Base-by-base conservation (phyloP, 2,113 vertebrate species). In the Onychostruthus taczanowskii region DNA sequence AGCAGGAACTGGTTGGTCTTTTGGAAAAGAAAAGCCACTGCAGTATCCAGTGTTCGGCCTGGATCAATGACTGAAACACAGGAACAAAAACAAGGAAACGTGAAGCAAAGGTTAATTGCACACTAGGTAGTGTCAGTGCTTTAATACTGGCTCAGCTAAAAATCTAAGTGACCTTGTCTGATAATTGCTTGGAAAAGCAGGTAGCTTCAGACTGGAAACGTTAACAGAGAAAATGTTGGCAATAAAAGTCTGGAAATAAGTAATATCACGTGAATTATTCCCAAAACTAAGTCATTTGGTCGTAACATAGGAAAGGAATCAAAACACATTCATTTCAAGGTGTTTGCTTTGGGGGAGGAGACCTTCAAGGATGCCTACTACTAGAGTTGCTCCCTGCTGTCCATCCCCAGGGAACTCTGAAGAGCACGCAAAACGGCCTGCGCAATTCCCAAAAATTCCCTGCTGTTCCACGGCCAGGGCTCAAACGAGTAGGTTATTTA, bases 401-500 rank as follows among this genome's bases (percentile, higher is more conserved):
- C 76, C 80, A 46, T 50, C 53, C 55, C 37, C 61, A 17, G 44
- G 53, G 69, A 72, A 50, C 58, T 79, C 44, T 2, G 28, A 69
- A 11, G 63, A 73, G 49, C 63, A 21, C 0, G 37, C 94, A 66
- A 13, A 68, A 58, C 2, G 0, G 41, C 63, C 44, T 68, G 69
- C 35, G 11, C 35, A n/a, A 53, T 77, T 62, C 66, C 37, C 33
- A 24, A 5, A 0, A 4, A 58, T 23, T 41, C 62, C 79, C 53
- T 26, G 14, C 0, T 4, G 16, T n/a, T n/a, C 58, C 58, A 7
- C 0, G 9, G 26, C 5, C 52, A 47, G 13, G 8, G 31, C 61
- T 33, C 37, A 12, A 24, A 9, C 0, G 0, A 53, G 13, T 0
- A 14, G 0, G 15, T 1, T 59, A 35, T 37, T 35, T 17, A 3